A percentile compares a stretch with the other conserved stretches of the same genome.
These are phyloP conservation scores for Myiopsitta monachus DNA, from an alignment of 2,113 vertebrate genomes.

Conservation along the genomic window DNA sequence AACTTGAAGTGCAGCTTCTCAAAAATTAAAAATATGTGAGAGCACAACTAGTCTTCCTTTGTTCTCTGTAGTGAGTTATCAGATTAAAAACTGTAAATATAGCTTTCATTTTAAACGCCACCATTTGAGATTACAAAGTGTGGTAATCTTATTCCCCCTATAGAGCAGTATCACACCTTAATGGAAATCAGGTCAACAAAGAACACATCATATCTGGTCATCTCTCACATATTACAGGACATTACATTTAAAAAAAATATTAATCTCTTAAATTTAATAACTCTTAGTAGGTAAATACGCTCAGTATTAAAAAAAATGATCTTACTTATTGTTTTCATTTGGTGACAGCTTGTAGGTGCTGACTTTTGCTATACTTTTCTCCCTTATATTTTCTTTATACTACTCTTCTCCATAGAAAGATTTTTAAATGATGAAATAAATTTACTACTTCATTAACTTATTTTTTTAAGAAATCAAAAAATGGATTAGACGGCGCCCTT, in stretches of 20 bases:
- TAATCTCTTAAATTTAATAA: neutral
- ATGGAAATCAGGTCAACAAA: neutral
- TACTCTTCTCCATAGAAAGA: neutral
- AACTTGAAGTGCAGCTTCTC: neutral
- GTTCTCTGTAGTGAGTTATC: neutral
- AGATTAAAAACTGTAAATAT: neutral
- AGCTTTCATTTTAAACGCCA: neutral
- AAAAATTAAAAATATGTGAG: neutral
- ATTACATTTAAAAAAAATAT: neutral
- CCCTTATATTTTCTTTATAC: neutral
- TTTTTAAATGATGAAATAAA: neutral
- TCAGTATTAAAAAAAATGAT: neutral
- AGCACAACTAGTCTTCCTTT: neutral
- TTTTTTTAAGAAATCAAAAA: neutral
- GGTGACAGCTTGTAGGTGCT: neutral
- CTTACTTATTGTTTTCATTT: neutral
- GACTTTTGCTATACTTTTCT: neutral
- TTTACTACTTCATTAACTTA: neutral
- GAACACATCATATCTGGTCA: neutral
- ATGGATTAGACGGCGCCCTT: neutral
- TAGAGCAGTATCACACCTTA: neutral
- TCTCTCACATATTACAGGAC: neutral
- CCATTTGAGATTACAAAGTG: neutral
- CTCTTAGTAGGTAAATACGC: neutral
- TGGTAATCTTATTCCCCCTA: neutral